Evolutionary conservation across 2,113 vertebrate genomes (phyloP).

Genomic region (Parus major): DNA sequence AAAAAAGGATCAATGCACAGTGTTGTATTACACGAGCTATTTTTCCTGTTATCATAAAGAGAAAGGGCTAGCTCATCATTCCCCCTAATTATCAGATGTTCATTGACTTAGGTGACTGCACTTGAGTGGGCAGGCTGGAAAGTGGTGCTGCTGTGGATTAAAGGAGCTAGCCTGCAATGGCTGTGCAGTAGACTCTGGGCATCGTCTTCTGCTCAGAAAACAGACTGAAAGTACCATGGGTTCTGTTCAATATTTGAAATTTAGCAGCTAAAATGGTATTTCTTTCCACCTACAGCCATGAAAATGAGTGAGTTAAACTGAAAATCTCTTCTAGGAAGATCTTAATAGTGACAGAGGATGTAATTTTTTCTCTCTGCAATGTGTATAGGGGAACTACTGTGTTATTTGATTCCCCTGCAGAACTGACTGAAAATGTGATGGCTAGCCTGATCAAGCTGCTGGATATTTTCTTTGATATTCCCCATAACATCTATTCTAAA

Average conservation of each 20-base stretch:
- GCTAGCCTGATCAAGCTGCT: neutral
- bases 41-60: constrained; percentile 8
- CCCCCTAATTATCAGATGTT: neutral
- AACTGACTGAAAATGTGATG: neutral
- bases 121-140: neutral
- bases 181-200: neutral
- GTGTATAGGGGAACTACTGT: neutral
- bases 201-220: neutral
- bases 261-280: neutral
- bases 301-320: neutral
- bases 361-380: neutral
- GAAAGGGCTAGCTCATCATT: neutral
- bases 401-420: neutral
- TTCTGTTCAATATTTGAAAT: neutral
- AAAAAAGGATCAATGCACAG: constrained; percentile 32
- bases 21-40: neutral
- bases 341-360: neutral
- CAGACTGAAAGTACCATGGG: rapidly evolving
- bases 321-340: neutral
- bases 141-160: neutral
- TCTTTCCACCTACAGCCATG: neutral
- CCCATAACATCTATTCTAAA: neutral
- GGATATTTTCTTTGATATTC: neutral
- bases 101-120: neutral
- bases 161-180: neutral